Percentiles rank a stretch among this genome's conserved stretches.
Evolutionary conservation across 2,888 invertebrate species (phyloP).

Genomic region (Cabera pusaria): DNA sequence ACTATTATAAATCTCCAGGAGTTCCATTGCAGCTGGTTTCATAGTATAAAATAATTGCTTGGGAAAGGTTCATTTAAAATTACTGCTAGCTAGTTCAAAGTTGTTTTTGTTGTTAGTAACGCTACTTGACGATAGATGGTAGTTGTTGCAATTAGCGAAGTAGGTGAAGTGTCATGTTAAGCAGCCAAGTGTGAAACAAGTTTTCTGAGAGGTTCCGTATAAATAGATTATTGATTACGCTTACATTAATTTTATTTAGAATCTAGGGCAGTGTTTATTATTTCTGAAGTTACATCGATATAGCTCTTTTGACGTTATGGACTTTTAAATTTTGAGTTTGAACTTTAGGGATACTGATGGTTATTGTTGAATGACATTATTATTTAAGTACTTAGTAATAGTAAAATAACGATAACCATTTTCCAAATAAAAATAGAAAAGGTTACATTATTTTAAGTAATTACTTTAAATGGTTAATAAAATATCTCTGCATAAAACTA

Average conservation of each 20-base stretch:
- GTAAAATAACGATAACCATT: no score
- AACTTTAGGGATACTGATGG: no score
- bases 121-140: conserved; percentile 57
- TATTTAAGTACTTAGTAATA: no score
- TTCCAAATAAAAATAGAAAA: no score
- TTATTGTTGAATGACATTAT: no score
- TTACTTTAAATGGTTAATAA: no score
- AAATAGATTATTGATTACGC: conserved; percentile 2
- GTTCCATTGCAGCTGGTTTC: conserved; percentile 25
- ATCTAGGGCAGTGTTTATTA: neutral
- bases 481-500: no score
- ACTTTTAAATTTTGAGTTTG: no score
- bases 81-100: conserved; percentile 32
- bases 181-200: conserved; percentile 6
- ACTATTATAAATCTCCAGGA: conserved; percentile 39
- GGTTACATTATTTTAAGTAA: no score
- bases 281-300: no score
- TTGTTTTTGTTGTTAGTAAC: conserved; percentile 34
- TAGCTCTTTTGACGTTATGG: no score
- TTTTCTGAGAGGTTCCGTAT: conserved; percentile 11
- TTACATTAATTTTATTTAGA: neutral
- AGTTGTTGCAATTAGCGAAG: conserved; percentile 23
- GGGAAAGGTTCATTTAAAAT: conserved; percentile 49
- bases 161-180: conserved; percentile 4
- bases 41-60: conserved; percentile 31